phyloP scores from a whole-genome alignment of 2,113 vertebrate genomes.

The Terrapene triunguis region DNA sequence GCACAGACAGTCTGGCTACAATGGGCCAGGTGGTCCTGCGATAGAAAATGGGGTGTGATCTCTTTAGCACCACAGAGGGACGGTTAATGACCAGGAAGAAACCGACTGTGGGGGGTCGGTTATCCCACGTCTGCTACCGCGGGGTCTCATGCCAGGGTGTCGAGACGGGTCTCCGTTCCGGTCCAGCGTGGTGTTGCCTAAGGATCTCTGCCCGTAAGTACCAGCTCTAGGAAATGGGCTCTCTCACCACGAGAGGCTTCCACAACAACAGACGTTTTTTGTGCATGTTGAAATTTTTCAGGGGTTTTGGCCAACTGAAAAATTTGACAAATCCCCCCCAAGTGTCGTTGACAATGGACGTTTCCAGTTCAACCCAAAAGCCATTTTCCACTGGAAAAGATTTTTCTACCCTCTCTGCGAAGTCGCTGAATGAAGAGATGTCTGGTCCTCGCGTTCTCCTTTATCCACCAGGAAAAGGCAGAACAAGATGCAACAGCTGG shows the following conservation, averaged over 20 bases:
- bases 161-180: too few species aligned
- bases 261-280: not conserved
- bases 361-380: not conserved
- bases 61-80: not conserved
- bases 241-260: not conserved
- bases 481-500: not conserved
- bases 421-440: not conserved
- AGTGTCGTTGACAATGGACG: not conserved
- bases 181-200: not conserved
- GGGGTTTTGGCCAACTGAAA: not conserved
- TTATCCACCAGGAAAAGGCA: not conserved
- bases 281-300: not conserved
- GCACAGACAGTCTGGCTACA: too few species aligned
- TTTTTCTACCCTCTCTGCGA: not conserved
- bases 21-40: not conserved
- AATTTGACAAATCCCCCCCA: not conserved
- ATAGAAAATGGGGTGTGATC: not conserved
- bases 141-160: not conserved
- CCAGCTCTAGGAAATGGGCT: not conserved
- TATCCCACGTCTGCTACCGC: rapidly evolving
- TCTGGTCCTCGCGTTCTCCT: not conserved
- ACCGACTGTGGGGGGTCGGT: not conserved
- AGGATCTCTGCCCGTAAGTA: not conserved
- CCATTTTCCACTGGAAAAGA: not conserved
- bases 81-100: not conserved